Evolutionary conservation across 2,797 vertebrate species (phyloP).

Genomic region (Zalophus californianus): DNA sequence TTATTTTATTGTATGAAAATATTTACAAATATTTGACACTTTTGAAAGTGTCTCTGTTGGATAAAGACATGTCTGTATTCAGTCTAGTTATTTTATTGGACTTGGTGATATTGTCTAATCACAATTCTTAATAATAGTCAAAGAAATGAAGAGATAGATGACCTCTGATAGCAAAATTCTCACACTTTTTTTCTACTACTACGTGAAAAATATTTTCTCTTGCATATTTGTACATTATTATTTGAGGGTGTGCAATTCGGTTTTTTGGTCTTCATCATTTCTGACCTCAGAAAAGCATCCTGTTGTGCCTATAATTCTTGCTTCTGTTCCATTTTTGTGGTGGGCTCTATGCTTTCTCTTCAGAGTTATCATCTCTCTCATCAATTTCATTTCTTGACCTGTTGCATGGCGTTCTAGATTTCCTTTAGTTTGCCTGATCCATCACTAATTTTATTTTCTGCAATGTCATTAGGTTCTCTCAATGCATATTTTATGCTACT

Average conservation of each 20-base stretch:
- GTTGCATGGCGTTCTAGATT: not conserved
- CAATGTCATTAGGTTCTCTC: not conserved
- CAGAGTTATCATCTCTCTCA: not conserved
- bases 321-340: not conserved
- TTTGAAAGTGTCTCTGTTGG: not conserved
- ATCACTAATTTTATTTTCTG: slow-evolving; percentile 32
- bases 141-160: not conserved
- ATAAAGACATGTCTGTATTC: not conserved
- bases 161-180: not conserved
- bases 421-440: not conserved
- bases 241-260: not conserved
- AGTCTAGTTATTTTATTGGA: not conserved
- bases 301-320: not conserved
- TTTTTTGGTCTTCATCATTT: not conserved
- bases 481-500: not conserved
- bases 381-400: not conserved
- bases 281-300: not conserved
- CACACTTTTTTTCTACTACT: not conserved
- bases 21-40: not conserved
- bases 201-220: not conserved
- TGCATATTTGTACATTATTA: not conserved
- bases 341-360: not conserved
- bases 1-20: slow-evolving; percentile 3
- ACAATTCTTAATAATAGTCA: slow-evolving; percentile 18
- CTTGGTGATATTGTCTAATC: not conserved